Conservation (phyloP, 2,797 vertebrate species). For the Furcifer pardalis region DNA sequence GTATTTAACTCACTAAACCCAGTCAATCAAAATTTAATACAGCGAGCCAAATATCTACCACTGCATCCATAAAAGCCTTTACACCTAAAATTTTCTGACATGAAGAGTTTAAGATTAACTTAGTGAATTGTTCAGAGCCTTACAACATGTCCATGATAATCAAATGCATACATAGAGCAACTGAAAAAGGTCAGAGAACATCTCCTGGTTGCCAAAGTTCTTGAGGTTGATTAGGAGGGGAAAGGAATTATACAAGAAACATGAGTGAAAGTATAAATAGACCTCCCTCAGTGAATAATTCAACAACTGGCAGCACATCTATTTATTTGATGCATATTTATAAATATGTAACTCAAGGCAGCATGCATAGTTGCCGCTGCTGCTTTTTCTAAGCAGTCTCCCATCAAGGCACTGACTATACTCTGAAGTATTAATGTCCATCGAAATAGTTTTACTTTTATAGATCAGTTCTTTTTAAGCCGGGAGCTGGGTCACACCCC, state of each 20-base stretch:
- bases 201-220: slow-evolving; percentile 8
- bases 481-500: too few relatives aligned
- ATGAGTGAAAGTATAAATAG: slow-evolving; percentile 14
- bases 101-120: slow-evolving; percentile 8
- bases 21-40: slow-evolving; percentile 42
- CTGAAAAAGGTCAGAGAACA: slow-evolving; percentile 45
- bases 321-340: not conserved
- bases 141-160: slow-evolving; percentile 13
- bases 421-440: not conserved
- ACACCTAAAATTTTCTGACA: slow-evolving; percentile 18
- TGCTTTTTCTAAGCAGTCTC: not conserved
- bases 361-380: not conserved
- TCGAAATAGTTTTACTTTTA: too few relatives aligned
- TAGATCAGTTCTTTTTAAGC: too few relatives aligned
- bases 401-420: not conserved
- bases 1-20: slow-evolving; percentile 45
- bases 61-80: slow-evolving; percentile 34
- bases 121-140: slow-evolving; percentile 47
- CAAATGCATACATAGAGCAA: slow-evolving; percentile 25
- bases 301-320: not conserved
- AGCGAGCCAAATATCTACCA: slow-evolving; percentile 26
- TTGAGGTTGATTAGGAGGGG: not conserved
- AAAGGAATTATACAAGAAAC: not conserved
- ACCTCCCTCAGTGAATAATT: slow-evolving; percentile 20
- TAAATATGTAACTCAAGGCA: not conserved